Evolutionary conservation across 2,113 vertebrate genomes (phyloP).

Genomic region (Peromyscus californicus): DNA sequence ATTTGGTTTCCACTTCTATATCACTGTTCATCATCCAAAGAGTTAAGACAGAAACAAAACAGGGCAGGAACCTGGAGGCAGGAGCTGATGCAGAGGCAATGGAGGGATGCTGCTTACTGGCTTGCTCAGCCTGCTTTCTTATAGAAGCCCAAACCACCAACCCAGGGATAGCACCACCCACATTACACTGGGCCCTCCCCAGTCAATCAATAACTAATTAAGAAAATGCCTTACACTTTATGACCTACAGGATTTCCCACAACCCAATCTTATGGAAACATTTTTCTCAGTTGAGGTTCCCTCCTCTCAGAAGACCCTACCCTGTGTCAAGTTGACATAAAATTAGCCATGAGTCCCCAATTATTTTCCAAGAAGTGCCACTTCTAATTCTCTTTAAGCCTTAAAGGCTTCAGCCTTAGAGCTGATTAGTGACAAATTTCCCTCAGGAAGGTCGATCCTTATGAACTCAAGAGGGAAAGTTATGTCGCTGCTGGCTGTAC

Average conservation of each 20-base stretch:
- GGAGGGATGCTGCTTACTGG: not conserved
- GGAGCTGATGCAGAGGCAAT: not conserved
- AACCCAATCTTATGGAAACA: not conserved
- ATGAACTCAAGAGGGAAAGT: not conserved
- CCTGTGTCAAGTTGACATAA: not conserved
- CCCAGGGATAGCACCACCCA: not conserved
- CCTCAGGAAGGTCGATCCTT: not conserved
- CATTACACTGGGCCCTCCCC: not conserved
- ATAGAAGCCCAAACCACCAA: not conserved
- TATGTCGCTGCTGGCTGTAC: not conserved
- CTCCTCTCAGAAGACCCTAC: not conserved
- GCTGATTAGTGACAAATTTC: not conserved
- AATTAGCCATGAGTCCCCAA: not conserved
- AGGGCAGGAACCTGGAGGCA: not conserved
- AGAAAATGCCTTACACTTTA: not conserved
- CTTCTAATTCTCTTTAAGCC: slow-evolving; percentile 4
- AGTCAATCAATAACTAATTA: not conserved
- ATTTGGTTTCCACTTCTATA: not conserved
- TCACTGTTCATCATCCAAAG: not conserved
- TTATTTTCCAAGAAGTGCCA: not conserved
- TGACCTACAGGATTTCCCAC: not conserved
- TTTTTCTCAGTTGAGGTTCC: not conserved
- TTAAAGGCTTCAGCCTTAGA: not conserved
- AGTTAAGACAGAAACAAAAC: not conserved
- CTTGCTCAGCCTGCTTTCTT: not conserved